These are phyloP conservation scores for Parapsyche elsis DNA, from an alignment of 1,140 invertebrate species.

Conservation along the genomic window DNA sequence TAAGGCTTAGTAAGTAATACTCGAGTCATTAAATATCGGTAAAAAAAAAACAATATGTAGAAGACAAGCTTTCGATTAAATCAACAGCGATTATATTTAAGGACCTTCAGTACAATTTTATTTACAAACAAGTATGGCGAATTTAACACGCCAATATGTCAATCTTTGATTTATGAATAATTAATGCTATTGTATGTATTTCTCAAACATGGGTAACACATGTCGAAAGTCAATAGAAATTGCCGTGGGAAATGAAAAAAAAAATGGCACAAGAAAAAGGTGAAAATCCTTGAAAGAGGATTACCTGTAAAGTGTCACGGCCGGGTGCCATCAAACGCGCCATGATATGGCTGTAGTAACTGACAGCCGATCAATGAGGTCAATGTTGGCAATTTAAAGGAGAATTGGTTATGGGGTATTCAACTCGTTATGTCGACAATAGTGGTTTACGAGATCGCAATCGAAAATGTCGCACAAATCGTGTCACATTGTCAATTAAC, in stretches of 20 bases:
- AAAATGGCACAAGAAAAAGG: background rate
- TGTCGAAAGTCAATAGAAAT: background rate
- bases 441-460: too few relatives aligned
- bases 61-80: background rate
- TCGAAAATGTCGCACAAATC: too few relatives aligned
- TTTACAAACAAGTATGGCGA: background rate
- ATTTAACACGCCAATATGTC: background rate
- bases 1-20: background rate
- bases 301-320: constrained; percentile 25
- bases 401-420: background rate
- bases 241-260: constrained; percentile 5
- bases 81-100: background rate
- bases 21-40: too few relatives aligned
- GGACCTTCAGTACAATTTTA: background rate
- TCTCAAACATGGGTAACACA: background rate
- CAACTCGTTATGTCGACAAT: background rate
- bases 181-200: too few relatives aligned
- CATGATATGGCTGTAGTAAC: constrained; percentile 1
- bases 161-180: too few relatives aligned
- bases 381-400: constrained; percentile 3
- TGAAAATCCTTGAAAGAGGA: constrained; percentile 5
- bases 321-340: background rate
- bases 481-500: too few relatives aligned
- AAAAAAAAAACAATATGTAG: too few relatives aligned
- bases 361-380: constrained; percentile 34